phyloP scores from a whole-genome alignment of 1,140 invertebrate genomes.

The Tribolium madens region DNA sequence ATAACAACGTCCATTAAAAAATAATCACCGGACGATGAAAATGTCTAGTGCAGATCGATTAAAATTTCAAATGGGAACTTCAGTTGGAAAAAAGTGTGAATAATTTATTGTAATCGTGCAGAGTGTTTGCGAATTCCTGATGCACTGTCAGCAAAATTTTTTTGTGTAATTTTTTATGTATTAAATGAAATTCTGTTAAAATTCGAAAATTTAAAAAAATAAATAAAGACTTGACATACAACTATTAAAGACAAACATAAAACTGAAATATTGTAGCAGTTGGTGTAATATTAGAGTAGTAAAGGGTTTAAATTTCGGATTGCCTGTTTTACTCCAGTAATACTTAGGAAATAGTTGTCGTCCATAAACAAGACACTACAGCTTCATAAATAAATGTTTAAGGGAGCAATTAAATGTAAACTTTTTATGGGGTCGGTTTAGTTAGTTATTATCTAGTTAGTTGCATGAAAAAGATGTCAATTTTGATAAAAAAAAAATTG shows the following conservation, averaged over 20 bases:
- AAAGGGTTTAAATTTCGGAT: background rate
- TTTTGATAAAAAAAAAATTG: too few species aligned
- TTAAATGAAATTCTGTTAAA: too few species aligned
- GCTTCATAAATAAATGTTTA: background rate
- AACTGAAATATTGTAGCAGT: too few species aligned
- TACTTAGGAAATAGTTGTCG: background rate
- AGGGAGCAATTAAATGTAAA: background rate
- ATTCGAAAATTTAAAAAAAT: too few species aligned
- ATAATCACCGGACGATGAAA: constrained; percentile 4
- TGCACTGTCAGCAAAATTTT: too few species aligned
- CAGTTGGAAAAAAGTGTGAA: constrained; percentile 7
- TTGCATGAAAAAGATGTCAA: too few species aligned
- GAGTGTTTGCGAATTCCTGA: background rate
- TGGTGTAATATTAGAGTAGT: background rate
- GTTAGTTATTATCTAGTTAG: too few species aligned
- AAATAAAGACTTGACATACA: too few species aligned
- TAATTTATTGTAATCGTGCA: constrained; percentile 3
- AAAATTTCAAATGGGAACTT: constrained; percentile 19
- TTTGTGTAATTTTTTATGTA: too few species aligned
- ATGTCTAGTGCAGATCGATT: constrained; percentile 19
- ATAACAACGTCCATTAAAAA: constrained; percentile 11
- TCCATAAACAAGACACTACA: background rate
- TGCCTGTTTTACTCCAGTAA: background rate
- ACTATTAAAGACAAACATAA: too few species aligned
- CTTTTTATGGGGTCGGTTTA: background rate